Conservation (phyloP, 2,888 invertebrate genomes). For the Ornithoptera alexandrae region DNA sequence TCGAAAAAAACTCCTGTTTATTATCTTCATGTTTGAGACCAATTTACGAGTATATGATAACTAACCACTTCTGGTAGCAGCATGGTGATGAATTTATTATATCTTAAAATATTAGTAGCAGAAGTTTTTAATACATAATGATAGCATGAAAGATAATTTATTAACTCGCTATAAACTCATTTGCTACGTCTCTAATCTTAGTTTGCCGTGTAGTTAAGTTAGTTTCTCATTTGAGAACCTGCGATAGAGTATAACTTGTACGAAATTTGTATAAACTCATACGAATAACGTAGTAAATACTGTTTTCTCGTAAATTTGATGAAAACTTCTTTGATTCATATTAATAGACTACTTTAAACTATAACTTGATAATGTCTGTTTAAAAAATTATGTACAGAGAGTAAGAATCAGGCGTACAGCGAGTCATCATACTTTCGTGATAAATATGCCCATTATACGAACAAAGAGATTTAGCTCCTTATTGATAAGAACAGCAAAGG, state of each 20-base stretch:
- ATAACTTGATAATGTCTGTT: too few species aligned
- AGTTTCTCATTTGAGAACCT: constrained; percentile 62
- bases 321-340: neutral
- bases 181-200: constrained; percentile 62
- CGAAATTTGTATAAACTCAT: constrained; percentile 53
- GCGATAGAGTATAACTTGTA: constrained; percentile 51
- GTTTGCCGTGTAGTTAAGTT: constrained; percentile 65
- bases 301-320: neutral
- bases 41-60: neutral
- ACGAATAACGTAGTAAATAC: constrained; percentile 48
- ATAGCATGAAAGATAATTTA: constrained; percentile 51
- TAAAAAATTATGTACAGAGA: too few species aligned
- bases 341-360: neutral
- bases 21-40: neutral
- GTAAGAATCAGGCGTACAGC: too few species aligned
- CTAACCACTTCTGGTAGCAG: neutral
- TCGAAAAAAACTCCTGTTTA: too few species aligned
- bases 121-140: constrained; percentile 51
- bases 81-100: neutral
- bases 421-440: too few species aligned
- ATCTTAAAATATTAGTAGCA: neutral
- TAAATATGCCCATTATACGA: too few species aligned
- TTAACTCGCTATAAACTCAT: constrained; percentile 73
- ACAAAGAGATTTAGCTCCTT: too few species aligned
- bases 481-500: too few species aligned